Evolutionary conservation across 2,797 vertebrate species (phyloP).

Genomic region (Chrosomus eos): DNA sequence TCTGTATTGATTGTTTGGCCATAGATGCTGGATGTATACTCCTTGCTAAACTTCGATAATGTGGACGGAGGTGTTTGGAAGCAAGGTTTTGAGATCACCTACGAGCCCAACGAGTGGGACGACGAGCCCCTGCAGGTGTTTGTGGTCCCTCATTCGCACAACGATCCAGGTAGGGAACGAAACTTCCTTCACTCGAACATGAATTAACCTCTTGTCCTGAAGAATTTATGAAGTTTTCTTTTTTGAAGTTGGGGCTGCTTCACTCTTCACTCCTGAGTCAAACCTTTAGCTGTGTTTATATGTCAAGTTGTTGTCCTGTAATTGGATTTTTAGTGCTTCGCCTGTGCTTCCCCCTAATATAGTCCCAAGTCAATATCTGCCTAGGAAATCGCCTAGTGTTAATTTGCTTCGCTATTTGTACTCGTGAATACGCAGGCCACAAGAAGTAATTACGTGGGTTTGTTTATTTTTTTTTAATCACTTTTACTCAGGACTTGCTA

Average conservation of each 20-base stretch:
- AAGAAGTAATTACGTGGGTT: too few species aligned
- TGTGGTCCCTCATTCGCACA: constrained; percentile 97
- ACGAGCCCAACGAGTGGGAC: constrained; percentile 89
- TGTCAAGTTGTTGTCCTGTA: neutral
- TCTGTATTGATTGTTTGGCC: neutral
- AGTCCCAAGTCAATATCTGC: too few species aligned
- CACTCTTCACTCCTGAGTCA: neutral
- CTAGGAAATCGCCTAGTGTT: too few species aligned
- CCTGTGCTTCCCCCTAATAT: too few species aligned
- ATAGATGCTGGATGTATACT: constrained; percentile 92
- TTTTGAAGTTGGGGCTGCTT: neutral
- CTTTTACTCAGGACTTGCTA: too few species aligned
- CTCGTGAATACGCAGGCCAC: too few species aligned
- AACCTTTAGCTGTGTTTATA: neutral
- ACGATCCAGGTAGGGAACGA: constrained; percentile 88
- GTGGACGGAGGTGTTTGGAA: constrained; percentile 96
- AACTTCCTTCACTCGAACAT: neutral
- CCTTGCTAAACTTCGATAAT: constrained; percentile 92
- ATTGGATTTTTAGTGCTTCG: too few species aligned
- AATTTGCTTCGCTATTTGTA: too few species aligned
- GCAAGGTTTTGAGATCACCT: constrained; percentile 97
- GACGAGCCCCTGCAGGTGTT: constrained; percentile 90
- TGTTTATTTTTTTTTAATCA: too few species aligned
- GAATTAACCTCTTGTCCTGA: neutral
- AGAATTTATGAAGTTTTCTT: neutral